Conservation (phyloP, 2,113 vertebrate species). For the Ciconia stormi region DNA sequence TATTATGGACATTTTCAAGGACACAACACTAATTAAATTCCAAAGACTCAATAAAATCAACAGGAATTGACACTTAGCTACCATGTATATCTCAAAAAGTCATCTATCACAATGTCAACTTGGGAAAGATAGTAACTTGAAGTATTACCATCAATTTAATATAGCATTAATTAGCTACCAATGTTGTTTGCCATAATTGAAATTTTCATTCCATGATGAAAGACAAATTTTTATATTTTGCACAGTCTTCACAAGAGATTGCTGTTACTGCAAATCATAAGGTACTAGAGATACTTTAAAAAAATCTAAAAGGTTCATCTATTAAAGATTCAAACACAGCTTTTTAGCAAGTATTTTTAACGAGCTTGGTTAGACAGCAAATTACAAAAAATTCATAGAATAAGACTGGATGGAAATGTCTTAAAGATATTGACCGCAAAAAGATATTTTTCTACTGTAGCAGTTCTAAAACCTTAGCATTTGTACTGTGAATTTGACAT, state of each 20-base stretch:
- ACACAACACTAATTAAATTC: neutral
- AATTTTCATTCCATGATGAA: neutral
- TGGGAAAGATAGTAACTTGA: neutral
- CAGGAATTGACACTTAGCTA: neutral
- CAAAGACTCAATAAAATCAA: neutral
- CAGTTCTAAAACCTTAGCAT: neutral
- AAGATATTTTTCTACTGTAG: neutral
- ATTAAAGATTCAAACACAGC: neutral
- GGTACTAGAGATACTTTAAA: neutral
- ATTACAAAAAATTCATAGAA: neutral
- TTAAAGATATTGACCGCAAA: neutral
- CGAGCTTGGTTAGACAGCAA: neutral
- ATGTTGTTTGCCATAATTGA: neutral
- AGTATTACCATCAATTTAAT: neutral
- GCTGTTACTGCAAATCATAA: neutral
- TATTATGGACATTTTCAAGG: slow-evolving; percentile 1
- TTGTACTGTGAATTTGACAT: neutral
- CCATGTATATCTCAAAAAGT: neutral
- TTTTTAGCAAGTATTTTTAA: neutral
- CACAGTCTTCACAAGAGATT: neutral
- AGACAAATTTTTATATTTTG: neutral
- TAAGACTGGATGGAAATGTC: neutral
- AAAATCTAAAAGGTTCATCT: neutral
- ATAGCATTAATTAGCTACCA: neutral
- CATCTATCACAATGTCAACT: neutral